These are phyloP conservation scores for Lochmaea capreae DNA, from an alignment of 2,888 invertebrate genomes.

Conservation along the genomic window DNA sequence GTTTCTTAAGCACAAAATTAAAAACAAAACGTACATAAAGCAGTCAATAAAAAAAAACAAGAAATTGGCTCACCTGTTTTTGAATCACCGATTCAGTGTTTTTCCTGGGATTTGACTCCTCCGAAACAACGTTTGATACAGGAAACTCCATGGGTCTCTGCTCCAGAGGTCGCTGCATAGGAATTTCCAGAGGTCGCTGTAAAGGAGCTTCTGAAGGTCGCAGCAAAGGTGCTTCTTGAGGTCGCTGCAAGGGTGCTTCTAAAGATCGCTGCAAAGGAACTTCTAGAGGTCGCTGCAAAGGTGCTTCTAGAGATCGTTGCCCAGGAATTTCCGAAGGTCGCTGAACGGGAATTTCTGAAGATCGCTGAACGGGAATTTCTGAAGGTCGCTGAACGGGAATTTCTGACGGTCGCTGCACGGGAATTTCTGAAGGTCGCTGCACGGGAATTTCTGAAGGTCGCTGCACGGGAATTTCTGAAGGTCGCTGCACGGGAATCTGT, in stretches of 20 bases:
- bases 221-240: neutral
- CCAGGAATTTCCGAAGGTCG: neutral
- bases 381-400: neutral
- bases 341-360: neutral
- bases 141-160: neutral
- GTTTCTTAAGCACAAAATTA: too few species aligned
- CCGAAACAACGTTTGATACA: neutral
- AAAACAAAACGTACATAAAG: too few species aligned
- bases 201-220: neutral
- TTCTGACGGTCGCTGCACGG: neutral
- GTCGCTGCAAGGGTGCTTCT: neutral
- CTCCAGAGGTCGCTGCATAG: neutral
- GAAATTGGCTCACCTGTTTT: slow-evolving; percentile 21
- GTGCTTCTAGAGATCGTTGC: neutral
- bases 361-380: slow-evolving; percentile 5
- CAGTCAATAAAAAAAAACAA: too few species aligned
- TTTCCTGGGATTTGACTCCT: slow-evolving; percentile 28
- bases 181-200: neutral
- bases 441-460: neutral
- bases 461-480: neutral
- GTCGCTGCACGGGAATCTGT: neutral
- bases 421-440: neutral
- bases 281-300: neutral
- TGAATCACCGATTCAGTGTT: slow-evolving; percentile 32
- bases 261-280: neutral